Evolutionary conservation across 2,113 vertebrate genomes (phyloP).

Genomic region (Sarotherodon lohbergeri): DNA sequence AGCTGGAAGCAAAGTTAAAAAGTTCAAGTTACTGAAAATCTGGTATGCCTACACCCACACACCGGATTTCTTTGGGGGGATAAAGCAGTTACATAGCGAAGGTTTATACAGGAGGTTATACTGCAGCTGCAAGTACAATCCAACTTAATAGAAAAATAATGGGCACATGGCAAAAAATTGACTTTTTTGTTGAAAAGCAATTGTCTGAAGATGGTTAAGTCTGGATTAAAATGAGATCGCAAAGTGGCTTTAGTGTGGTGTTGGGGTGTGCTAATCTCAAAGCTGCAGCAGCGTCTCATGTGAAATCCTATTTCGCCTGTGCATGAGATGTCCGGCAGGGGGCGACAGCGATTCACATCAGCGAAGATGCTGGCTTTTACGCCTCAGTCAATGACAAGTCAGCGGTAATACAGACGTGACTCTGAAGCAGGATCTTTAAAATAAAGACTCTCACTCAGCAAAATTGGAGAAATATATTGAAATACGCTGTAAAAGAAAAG

Average conservation of each 20-base stretch:
- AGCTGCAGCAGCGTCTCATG: background rate
- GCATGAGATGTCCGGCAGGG: background rate
- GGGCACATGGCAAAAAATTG: rapidly evolving
- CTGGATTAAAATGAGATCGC: background rate
- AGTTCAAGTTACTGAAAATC: background rate
- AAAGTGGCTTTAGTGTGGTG: background rate
- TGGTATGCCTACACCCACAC: background rate
- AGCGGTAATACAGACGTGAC: background rate
- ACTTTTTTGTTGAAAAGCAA: background rate
- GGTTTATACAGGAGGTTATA: background rate
- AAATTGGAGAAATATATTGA: background rate
- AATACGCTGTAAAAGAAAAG: background rate
- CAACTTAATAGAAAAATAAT: background rate
- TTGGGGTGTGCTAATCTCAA: background rate
- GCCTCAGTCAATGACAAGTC: background rate
- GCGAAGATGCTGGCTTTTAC: background rate
- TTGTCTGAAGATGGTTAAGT: background rate
- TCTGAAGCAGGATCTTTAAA: background rate
- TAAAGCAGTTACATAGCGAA: background rate
- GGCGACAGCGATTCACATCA: background rate
- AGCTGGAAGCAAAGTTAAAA: background rate
- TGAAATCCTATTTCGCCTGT: background rate
- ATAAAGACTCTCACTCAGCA: background rate
- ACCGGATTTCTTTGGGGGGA: background rate
- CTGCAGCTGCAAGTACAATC: background rate